Base-by-base conservation (phyloP, 2,113 vertebrate species). In the Callipepla squamata region DNA sequence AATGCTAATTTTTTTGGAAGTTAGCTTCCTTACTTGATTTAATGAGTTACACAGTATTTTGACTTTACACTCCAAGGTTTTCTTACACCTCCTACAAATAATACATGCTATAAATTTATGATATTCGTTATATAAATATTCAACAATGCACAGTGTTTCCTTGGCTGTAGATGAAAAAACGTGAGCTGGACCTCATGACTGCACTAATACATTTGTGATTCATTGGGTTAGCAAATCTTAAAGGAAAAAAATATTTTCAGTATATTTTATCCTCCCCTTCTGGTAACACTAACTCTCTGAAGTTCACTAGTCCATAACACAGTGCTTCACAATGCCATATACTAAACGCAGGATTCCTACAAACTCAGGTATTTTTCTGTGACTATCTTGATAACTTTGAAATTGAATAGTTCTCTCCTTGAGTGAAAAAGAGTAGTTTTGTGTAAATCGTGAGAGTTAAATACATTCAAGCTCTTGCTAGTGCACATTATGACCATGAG, bases 401-500 rank as follows among this genome's bases (percentile, higher is more conserved):
- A 87, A 70, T 17, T 69, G n/a, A 18, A 20, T 0, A 57, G 14
- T 53, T 84, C 40, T 22, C 8, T 66, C 70, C 30, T 36, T 48
- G 17, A 58, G 45, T 17, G 36, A 14, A 72, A 62, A 77, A 72
- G 14, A 53, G 7, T 20, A 15, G 1, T 47, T 76, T 79, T 85
- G 16, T 32, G 36, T 1, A 1, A 87, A 72, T 28, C 13, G 59
- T 18, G 38, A 53, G 15, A 22, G 8, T 12, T 55, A 22, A 63
- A 63, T 81, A 20, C 7, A 57, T 88, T 47, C 2, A 48, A 45
- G 28, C 4, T 19, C 32, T 65, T 3, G 2, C 8, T 72, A 11
- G 45, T 4, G 9, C 1, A 3, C 61, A 30, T 34, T 28, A 44
- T 0, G 1, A 50, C 20, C 5, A 55, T 45, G 25, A 66, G 20